Percentiles rank a stretch among this genome's conserved stretches.
These are phyloP conservation scores for Probaryconus sp. DNA, from an alignment of 1,140 invertebrate genomes.

Conservation along the genomic window DNA sequence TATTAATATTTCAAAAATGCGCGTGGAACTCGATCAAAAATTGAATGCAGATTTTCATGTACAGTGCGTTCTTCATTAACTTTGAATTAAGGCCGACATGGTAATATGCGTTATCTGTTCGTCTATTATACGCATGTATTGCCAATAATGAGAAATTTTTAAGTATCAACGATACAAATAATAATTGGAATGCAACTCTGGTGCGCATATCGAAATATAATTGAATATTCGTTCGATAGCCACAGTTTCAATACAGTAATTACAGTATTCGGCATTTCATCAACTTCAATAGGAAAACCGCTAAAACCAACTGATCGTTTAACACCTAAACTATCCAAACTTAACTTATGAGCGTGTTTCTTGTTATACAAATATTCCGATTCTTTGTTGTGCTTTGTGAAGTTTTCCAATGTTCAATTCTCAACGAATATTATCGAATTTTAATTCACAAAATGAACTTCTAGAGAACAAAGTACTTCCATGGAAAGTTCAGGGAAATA, in stretches of 20 bases:
- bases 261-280: conserved; percentile 54
- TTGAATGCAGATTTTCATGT: conserved; percentile 57
- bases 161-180: conserved; percentile 61
- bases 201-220: conserved; percentile 55
- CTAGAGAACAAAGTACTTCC: too few species aligned
- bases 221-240: conserved; percentile 55
- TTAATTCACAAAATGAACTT: too few species aligned
- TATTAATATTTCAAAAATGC: conserved; percentile 49
- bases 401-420: too few species aligned
- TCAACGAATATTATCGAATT: too few species aligned
- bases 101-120: conserved; percentile 56
- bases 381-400: too few species aligned
- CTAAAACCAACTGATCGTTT: conserved; percentile 47
- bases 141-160: conserved; percentile 59
- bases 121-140: conserved; percentile 58
- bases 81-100: conserved; percentile 56
- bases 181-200: conserved; percentile 53
- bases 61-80: conserved; percentile 58
- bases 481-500: too few species aligned
- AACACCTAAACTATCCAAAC: conserved; percentile 37
- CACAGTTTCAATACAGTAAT: conserved; percentile 54
- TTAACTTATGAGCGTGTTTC: too few species aligned
- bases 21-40: conserved; percentile 51
- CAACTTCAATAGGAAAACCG: conserved; percentile 50
- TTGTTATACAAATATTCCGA: too few species aligned